Percentiles rank a stretch among this genome's conserved stretches.
Conservation (phyloP, 2,888 invertebrate genomes). For the Lasioglossum zephyrum region DNA sequence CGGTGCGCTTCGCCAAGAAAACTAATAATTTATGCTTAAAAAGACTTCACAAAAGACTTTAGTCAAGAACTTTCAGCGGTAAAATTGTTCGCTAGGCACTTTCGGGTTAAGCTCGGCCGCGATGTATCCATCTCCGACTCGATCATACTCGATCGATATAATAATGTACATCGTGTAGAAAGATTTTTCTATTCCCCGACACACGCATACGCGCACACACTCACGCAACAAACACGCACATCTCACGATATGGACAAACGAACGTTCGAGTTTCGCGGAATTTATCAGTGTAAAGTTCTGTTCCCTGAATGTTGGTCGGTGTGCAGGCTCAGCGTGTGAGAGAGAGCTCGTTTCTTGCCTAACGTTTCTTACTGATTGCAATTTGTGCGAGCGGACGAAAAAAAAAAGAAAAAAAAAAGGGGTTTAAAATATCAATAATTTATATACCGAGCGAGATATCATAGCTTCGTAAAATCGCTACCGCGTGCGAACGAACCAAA, state of each 20-base stretch:
- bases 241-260: not conserved
- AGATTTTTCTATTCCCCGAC: slow-evolving; percentile 14
- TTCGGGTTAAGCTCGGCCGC: slow-evolving; percentile 40
- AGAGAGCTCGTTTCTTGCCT: slow-evolving; percentile 67
- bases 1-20: slow-evolving; percentile 60
- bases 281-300: not conserved
- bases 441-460: slow-evolving; percentile 75
- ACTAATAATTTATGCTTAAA: slow-evolving; percentile 81
- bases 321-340: slow-evolving; percentile 57
- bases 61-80: slow-evolving; percentile 81
- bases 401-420: slow-evolving; percentile 76
- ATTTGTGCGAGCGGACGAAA: slow-evolving; percentile 47
- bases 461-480: slow-evolving; percentile 71
- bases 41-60: slow-evolving; percentile 77
- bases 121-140: not conserved
- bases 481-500: slow-evolving; percentile 18
- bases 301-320: slow-evolving; percentile 7
- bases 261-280: slow-evolving; percentile 11
- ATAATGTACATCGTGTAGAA: not conserved
- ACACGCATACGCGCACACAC: not conserved
- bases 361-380: slow-evolving; percentile 60
- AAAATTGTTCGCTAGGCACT: slow-evolving; percentile 81
- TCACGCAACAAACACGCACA: not conserved
- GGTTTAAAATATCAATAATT: slow-evolving; percentile 81
- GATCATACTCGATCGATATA: slow-evolving; percentile 3